These are phyloP conservation scores for Pteronura brasiliensis DNA, from an alignment of 2,113 vertebrate genomes.

Conservation along the genomic window DNA sequence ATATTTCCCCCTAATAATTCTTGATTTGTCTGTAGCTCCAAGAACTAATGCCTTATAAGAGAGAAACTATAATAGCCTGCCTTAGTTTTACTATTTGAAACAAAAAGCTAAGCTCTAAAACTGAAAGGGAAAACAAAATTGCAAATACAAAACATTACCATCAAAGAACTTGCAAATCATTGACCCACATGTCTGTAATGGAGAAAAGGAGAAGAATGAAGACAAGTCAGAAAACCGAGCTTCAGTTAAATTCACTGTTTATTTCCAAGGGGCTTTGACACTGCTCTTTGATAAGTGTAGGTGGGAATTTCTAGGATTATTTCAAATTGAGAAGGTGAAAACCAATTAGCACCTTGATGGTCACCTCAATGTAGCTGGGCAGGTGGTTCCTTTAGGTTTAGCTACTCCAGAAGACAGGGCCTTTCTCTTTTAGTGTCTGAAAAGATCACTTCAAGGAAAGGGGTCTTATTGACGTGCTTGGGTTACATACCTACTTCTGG, in stretches of 20 bases:
- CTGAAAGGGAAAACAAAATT: background rate
- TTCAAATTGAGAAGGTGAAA: background rate
- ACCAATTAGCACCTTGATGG: background rate
- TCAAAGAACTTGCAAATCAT: background rate
- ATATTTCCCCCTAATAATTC: background rate
- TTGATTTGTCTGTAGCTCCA: background rate
- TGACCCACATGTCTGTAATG: fast-evolving
- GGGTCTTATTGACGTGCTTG: background rate
- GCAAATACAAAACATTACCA: background rate
- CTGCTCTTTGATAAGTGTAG: background rate
- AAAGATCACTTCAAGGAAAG: background rate
- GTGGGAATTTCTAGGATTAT: background rate
- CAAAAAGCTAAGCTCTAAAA: background rate
- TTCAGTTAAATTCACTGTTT: background rate
- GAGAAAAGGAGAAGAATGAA: background rate
- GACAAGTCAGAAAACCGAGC: background rate
- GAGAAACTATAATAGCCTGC: background rate
- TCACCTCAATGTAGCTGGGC: background rate
- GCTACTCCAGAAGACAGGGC: background rate
- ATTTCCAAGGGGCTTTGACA: background rate
- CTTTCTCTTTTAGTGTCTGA: background rate
- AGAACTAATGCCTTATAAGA: background rate
- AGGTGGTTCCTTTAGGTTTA: background rate
- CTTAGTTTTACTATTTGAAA: background rate
- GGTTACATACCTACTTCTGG: background rate